Conservation (phyloP, 2,113 vertebrate genomes). For the Noturus placidus region DNA sequence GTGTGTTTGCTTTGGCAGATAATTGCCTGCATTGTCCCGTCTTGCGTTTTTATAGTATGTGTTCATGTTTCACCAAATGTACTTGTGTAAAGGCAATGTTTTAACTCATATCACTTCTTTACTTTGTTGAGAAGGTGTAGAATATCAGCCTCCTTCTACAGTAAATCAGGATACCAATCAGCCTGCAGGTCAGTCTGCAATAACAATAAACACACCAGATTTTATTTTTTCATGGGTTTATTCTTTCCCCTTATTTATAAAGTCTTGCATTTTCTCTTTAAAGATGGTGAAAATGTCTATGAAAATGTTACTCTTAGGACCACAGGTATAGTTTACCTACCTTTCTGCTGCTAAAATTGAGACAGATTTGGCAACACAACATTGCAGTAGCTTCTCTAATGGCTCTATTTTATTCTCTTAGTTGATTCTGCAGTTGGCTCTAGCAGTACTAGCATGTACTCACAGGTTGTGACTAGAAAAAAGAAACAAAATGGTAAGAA, state of each 20-base stretch:
- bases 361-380: neutral
- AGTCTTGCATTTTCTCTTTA: neutral
- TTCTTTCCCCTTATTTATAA: neutral
- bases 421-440: neutral
- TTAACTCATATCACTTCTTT: too few relatives aligned
- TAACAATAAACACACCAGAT: neutral
- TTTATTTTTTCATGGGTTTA: neutral
- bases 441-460: neutral
- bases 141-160: too few relatives aligned
- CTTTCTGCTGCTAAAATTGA: neutral
- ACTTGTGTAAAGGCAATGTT: too few relatives aligned
- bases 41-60: neutral
- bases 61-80: neutral
- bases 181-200: neutral
- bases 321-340: neutral
- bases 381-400: neutral
- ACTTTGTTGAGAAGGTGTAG: too few relatives aligned
- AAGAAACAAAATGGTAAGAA: neutral
- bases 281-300: neutral
- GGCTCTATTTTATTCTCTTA: neutral
- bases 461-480: neutral
- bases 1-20: neutral
- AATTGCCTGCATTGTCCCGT: neutral
- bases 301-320: neutral
- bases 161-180: too few relatives aligned